These are phyloP conservation scores for Rhamnusium bicolor DNA, from an alignment of 2,888 invertebrate species.

Conservation along the genomic window DNA sequence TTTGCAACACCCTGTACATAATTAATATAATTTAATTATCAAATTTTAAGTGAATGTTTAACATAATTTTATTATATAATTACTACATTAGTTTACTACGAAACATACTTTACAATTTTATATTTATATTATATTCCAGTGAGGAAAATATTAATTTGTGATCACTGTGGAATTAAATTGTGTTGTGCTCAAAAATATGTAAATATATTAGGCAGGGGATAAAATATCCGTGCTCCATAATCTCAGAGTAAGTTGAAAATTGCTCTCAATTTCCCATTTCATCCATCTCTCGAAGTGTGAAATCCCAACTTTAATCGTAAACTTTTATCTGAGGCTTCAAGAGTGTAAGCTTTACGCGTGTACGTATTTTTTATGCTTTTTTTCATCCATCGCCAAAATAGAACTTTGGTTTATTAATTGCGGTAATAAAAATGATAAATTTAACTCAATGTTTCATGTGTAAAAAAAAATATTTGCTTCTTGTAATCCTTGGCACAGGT, in stretches of 20 bases:
- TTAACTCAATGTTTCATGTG: not conserved
- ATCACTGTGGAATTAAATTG: too few relatives aligned
- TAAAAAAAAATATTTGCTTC: not conserved
- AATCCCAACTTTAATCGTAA: not conserved
- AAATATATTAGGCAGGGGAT: not conserved
- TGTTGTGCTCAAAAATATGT: not conserved
- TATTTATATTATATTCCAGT: too few relatives aligned
- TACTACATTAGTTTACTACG: too few relatives aligned
- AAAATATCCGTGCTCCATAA: not conserved
- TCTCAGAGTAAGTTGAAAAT: not conserved
- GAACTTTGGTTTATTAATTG: conserved; percentile 1
- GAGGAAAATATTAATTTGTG: too few relatives aligned
- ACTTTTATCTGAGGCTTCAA: not conserved
- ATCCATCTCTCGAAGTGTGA: not conserved
- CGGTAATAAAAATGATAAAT: conserved; percentile 1
- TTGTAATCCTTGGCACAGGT: not conserved
- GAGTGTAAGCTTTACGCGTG: not conserved
- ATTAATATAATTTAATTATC: too few relatives aligned
- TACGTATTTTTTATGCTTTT: not conserved
- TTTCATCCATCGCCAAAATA: not conserved
- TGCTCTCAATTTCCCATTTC: not conserved
- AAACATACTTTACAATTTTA: too few relatives aligned
- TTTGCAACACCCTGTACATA: too few relatives aligned
- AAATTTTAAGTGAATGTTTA: too few relatives aligned
- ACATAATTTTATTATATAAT: too few relatives aligned